These are phyloP conservation scores for Gopherus evgoodei DNA, from an alignment of 2,113 vertebrate species.

Conservation along the genomic window DNA sequence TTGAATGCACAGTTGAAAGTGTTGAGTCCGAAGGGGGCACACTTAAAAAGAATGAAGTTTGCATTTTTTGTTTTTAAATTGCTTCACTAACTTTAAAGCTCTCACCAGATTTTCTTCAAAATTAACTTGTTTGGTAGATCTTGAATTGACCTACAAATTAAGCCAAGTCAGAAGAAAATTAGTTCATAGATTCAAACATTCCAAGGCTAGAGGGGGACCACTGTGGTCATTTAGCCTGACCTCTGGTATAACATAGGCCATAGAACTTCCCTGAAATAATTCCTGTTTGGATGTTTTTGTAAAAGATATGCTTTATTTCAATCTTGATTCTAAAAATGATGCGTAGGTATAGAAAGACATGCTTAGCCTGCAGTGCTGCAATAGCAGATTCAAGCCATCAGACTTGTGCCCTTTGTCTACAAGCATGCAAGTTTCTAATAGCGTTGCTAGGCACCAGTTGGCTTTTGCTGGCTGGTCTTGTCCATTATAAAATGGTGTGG, in stretches of 20 bases:
- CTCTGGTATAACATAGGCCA: background rate
- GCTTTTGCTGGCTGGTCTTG: background rate
- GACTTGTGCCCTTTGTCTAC: background rate
- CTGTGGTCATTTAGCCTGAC: background rate
- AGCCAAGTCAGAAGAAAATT: conserved; percentile 18
- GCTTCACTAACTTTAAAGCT: conserved; percentile 22
- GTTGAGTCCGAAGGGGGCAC: background rate
- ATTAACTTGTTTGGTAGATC: conserved; percentile 33
- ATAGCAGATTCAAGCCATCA: background rate
- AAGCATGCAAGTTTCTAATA: background rate
- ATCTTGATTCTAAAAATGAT: background rate
- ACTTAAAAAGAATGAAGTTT: background rate
- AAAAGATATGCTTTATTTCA: no score
- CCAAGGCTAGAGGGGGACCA: background rate
- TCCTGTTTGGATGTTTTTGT: background rate
- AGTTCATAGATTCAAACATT: background rate
- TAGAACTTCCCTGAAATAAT: background rate
- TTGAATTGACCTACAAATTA: conserved; percentile 32
- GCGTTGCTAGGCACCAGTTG: background rate
- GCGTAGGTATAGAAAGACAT: rapidly evolving
- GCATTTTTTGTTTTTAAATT: conserved; percentile 23
- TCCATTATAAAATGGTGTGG: background rate
- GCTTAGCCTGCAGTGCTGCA: rapidly evolving
- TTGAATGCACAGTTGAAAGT: conserved; percentile 23
- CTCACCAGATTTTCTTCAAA: conserved; percentile 41